Evolutionary conservation across 2,113 vertebrate genomes (phyloP).

Genomic region (Leptocoma aspasia): DNA sequence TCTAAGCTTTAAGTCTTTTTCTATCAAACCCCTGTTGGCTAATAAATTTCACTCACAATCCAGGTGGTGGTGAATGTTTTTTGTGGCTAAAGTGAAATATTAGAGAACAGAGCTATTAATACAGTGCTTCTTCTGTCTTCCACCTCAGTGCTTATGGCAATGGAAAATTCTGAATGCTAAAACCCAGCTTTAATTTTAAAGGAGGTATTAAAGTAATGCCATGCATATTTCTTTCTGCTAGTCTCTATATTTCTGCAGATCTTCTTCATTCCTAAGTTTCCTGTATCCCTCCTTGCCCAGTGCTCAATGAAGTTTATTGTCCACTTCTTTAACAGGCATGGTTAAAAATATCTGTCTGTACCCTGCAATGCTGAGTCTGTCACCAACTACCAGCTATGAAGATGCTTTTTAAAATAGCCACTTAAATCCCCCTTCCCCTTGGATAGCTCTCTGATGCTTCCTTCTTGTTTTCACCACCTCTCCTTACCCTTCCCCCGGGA

Average conservation of each 20-base stretch:
- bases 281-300: neutral
- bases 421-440: neutral
- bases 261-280: neutral
- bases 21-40: neutral
- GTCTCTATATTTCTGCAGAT: neutral
- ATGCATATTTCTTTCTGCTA: neutral
- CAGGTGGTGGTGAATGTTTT: neutral
- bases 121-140: neutral
- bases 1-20: neutral
- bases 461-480: neutral
- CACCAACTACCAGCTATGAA: neutral
- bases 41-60: constrained; percentile 10
- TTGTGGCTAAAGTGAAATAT: neutral
- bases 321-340: neutral
- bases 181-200: neutral
- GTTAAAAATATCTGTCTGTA: neutral
- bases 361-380: neutral
- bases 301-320: neutral
- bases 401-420: neutral
- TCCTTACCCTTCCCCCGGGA: neutral
- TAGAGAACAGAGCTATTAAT: neutral
- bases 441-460: neutral
- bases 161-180: neutral
- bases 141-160: neutral
- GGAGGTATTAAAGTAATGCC: neutral